Base-by-base conservation (phyloP, 2,888 invertebrate genomes). In the Apotomis turbidana region DNA sequence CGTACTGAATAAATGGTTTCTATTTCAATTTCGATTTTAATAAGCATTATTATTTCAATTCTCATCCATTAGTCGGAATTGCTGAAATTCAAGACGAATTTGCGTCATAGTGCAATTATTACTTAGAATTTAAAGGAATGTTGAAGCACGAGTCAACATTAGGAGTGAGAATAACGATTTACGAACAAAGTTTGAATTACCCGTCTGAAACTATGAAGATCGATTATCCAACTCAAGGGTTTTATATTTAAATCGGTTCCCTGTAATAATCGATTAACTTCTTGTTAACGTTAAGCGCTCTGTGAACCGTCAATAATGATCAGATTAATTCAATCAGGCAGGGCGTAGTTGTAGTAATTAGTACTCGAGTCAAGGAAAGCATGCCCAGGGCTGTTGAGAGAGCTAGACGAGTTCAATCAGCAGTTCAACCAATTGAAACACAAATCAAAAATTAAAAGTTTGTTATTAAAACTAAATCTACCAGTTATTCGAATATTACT, bases 291-390 rank as follows among this genome's bases (percentile, higher is more conserved):
- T 1, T 36, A 51, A 71, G 57, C 51, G 61, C 46, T 57, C 49
- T 55, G 36, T 61, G 67, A 58, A 68, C 38, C 67, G 27, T 72
- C 63, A 52, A 68, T 68, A 72, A 68, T 68, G 57, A 72, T 63
- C 9, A 12, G 36, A 54, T 54, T 54, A 63, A 59, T 68, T 63
- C 46, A 59, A 63, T 68, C 59, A 46, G 52, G 63, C 36, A 38
- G 41, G 57, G 51, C 57, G 62, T 62, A 61, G 58, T 58, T 63
- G 27, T 62, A 12, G 52, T 49, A 63, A 71, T 71, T 66, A 68
- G 61, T 62, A 52, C 62, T 72, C 67, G 51, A 68, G 58, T 58
- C 62, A 38, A 58, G 41, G 41, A 4, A 49, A 10, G 3, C 10
- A 27, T 27, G 27, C 27, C 27, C 27, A 6, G 49, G 8, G 49